Percentiles rank a stretch among this genome's conserved stretches.
Conservation (phyloP, 1,140 invertebrate genomes). For the Sitophilus oryzae region DNA sequence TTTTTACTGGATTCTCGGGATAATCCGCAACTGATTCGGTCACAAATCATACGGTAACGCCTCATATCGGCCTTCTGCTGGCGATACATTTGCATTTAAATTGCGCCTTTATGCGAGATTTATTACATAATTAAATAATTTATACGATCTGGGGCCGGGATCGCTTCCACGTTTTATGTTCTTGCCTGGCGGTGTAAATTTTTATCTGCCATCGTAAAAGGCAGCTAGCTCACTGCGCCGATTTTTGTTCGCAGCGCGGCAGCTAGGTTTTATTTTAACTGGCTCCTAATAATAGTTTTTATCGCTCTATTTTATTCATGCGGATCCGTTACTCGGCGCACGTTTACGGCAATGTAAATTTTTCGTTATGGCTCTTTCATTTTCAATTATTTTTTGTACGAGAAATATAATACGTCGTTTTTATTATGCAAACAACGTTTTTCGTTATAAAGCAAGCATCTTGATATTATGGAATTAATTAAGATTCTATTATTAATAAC, state of each 20-base stretch:
- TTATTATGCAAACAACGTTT: too few relatives aligned
- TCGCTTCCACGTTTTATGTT: conserved; percentile 14
- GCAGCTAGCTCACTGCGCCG: too few relatives aligned
- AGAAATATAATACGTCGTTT: too few relatives aligned
- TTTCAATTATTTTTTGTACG: too few relatives aligned
- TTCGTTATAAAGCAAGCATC: too few relatives aligned
- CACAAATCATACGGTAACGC: conserved; percentile 17
- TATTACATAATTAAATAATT: conserved; percentile 27
- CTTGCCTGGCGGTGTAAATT: conserved; percentile 11
- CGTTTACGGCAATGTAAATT: too few relatives aligned
- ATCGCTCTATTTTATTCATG: not conserved
- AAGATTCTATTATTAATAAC: too few relatives aligned
- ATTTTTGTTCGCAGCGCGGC: not conserved
- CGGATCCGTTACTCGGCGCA: too few relatives aligned
- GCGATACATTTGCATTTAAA: conserved; percentile 26
- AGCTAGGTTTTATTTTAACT: not conserved
- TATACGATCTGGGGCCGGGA: conserved; percentile 10
- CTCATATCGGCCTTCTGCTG: conserved; percentile 14
- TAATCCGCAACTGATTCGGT: conserved; percentile 15
- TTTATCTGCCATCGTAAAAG: conserved; percentile 7
- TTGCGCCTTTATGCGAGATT: conserved; percentile 25
- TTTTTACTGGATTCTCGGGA: conserved; percentile 1
- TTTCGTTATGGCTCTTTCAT: too few relatives aligned
- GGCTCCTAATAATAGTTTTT: not conserved
- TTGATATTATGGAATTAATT: too few relatives aligned